Evolutionary conservation across 2,797 vertebrate species (phyloP), one percentile per base, ranked within the genome.

Genomic region (Monodelphis domestica): DNA sequence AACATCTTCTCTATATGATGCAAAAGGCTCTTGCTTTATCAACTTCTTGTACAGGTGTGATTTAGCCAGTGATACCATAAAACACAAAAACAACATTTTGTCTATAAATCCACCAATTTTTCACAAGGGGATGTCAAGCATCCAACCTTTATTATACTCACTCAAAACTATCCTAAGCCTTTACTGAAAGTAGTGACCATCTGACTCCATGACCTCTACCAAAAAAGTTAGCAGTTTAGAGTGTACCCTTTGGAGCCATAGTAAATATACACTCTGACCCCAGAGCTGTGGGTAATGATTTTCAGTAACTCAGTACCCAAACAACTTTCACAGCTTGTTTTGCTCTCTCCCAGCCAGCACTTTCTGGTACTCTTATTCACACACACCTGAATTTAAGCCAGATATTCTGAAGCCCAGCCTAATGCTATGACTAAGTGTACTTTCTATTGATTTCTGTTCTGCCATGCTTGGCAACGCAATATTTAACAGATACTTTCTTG

Each of bases 11-110:
- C 24, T 70, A 4, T 45, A 33, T 89, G 89, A 95, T 50, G 55
- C 50, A 93, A 45, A 4, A 53, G 54, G n/a, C 30, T 63, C 50
- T 63, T 50, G 21, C 26, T 78, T 38, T 78, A 45, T 26, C n/a
- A 78, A n/a, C 70, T 78, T 45, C 93, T 92, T 94, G 52, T 89
- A 88, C 90, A 2, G 5, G 9, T 96, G 78, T 87, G 28, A 91
- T 89, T 94, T 95, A 70, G 70, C 29, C 93, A 93, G 54, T 91
- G 92, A 70, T 7, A 94, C 33, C 12, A 70, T 89, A 93, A 94
- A 53, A 52, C 10, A 38, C 45, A 89, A 59, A 92, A 93, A 78
- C 12, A 12, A 93, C 29, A 53, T 45, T 78, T 26, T 87, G 93
- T 45, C 93, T 57, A 88, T 57, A 93, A 91, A 51, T 88, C 33